phyloP scores from a whole-genome alignment of 1,140 invertebrate species.

The Drosophila subpulchrella region DNA sequence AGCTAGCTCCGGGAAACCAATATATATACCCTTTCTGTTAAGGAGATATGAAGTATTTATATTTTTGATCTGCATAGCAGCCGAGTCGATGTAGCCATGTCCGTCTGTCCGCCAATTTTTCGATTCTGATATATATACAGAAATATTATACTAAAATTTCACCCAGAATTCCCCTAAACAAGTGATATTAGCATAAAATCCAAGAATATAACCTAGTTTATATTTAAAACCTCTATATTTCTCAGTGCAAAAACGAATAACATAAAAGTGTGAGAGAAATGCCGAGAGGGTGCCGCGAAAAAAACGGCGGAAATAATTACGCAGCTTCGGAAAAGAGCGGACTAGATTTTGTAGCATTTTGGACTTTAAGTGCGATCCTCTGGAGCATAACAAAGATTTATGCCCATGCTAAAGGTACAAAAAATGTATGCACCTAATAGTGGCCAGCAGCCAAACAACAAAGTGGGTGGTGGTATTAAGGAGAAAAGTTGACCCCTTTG shows the following conservation, averaged over 20 bases:
- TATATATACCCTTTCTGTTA: no score
- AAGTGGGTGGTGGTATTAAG: conserved; percentile 40
- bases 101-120: no score
- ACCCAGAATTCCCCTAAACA: no score
- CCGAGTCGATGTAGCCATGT: no score
- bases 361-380: conserved; percentile 14
- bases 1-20: no score
- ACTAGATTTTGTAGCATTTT: conserved; percentile 29
- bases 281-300: not conserved
- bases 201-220: no score
- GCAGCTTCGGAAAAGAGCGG: conserved; percentile 8
- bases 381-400: conserved; percentile 70
- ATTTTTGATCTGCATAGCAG: no score
- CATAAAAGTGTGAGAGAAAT: not conserved
- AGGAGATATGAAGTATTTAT: no score
- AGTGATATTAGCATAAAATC: no score
- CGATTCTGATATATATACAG: no score
- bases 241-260: not conserved
- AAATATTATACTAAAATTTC: no score
- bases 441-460: conserved; percentile 35
- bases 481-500: conserved; percentile 55
- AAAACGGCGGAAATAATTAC: conserved; percentile 40
- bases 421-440: conserved; percentile 65
- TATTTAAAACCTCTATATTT: conserved; percentile 1
- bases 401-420: conserved; percentile 54